These are phyloP conservation scores for Cygnus atratus DNA, from an alignment of 2,113 vertebrate genomes.

Conservation along the genomic window DNA sequence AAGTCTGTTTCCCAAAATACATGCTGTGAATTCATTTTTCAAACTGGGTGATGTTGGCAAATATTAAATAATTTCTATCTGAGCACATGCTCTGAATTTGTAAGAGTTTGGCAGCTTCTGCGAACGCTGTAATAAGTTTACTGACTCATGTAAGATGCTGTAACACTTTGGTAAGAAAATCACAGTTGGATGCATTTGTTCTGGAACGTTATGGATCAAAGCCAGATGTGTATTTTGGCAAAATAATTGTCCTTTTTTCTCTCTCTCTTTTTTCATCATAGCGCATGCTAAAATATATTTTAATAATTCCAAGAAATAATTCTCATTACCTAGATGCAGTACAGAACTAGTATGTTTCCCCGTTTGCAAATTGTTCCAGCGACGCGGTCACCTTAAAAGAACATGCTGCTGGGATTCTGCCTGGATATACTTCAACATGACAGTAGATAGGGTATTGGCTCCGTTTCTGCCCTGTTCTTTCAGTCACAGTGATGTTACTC, in stretches of 20 bases:
- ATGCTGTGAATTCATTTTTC: slow-evolving; percentile 41
- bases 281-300: background rate
- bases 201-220: slow-evolving; percentile 28
- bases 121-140: slow-evolving; percentile 26
- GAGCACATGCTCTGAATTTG: slow-evolving; percentile 32
- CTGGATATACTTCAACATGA: background rate
- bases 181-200: slow-evolving; percentile 27
- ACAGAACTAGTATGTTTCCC: background rate
- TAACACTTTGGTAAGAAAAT: slow-evolving; percentile 44
- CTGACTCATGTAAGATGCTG: slow-evolving; percentile 53
- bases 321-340: background rate
- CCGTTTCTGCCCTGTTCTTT: background rate
- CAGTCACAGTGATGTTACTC: background rate
- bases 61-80: slow-evolving; percentile 52
- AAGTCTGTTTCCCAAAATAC: slow-evolving; percentile 28
- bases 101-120: slow-evolving; percentile 50
- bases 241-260: background rate
- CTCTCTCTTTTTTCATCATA: background rate
- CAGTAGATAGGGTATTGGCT: background rate
- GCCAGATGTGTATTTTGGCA: slow-evolving; percentile 35
- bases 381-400: background rate
- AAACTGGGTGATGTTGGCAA: slow-evolving; percentile 40
- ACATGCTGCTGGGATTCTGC: background rate
- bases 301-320: background rate
- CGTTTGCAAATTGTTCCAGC: background rate